Evolutionary conservation across 1,140 invertebrate genomes (phyloP).

Genomic region (Heterodera schachtii): DNA sequence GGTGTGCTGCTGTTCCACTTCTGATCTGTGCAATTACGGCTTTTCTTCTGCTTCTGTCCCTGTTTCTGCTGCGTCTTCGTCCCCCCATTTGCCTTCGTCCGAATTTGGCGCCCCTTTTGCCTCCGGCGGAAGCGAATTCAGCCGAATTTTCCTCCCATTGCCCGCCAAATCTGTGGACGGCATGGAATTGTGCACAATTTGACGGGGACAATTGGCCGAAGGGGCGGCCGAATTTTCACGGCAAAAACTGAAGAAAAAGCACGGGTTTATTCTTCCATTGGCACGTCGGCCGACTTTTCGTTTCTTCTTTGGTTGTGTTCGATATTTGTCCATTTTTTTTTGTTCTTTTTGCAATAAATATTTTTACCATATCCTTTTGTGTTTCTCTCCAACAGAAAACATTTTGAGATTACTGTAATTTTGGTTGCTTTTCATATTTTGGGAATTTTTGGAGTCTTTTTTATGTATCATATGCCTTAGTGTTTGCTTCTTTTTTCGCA

Average conservation of each 20-base stretch:
- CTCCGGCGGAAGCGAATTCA: neutral
- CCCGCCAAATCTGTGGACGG: neutral
- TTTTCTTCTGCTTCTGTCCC: neutral
- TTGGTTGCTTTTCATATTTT: no score
- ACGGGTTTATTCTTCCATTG: neutral
- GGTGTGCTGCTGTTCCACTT: slow-evolving; percentile 21
- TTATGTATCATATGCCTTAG: no score
- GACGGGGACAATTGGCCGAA: neutral
- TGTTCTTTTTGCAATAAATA: neutral
- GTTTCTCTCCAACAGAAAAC: no score
- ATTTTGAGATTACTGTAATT: no score
- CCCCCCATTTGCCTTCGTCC: no score
- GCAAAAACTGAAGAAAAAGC: neutral
- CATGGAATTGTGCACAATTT: neutral
- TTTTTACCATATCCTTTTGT: no score
- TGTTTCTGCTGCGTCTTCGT: no score
- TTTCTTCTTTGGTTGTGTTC: neutral
- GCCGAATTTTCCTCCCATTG: neutral
- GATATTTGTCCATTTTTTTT: neutral
- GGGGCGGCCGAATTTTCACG: no score
- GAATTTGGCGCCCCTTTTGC: neutral
- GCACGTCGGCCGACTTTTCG: neutral
- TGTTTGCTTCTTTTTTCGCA: no score
- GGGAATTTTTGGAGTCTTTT: no score
- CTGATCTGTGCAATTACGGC: slow-evolving; percentile 8